Evolutionary conservation across 2,888 invertebrate genomes (phyloP).

Genomic region (Spisula solida): DNA sequence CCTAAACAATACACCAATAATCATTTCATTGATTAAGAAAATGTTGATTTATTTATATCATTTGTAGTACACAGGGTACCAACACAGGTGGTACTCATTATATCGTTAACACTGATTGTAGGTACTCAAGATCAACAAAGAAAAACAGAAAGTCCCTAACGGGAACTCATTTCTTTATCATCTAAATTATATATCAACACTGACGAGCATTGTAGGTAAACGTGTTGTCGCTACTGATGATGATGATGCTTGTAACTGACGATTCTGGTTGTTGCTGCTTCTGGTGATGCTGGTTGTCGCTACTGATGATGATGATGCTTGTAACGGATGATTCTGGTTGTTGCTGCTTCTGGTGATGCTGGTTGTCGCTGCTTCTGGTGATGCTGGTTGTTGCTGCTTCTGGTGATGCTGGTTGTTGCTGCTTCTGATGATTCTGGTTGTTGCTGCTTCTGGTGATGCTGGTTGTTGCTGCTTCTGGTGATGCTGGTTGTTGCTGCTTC

Average conservation of each 20-base stretch:
- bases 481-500: no score
- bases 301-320: neutral
- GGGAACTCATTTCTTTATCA: neutral
- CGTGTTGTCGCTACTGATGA: no score
- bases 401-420: no score
- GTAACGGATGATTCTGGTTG: neutral
- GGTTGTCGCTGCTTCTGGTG: neutral
- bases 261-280: no score
- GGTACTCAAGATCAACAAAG: neutral
- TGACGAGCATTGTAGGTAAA: no score
- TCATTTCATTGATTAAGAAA: conserved; percentile 24
- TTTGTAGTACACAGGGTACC: neutral
- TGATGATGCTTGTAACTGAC: no score
- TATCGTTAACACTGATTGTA: neutral
- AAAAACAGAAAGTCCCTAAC: neutral
- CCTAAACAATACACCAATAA: conserved; percentile 21
- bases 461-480: no score
- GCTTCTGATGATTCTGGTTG: no score
- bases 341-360: neutral
- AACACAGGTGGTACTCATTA: conserved; percentile 5
- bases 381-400: neutral
- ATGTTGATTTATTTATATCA: neutral
- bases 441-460: no score
- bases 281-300: neutral
- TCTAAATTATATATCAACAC: no score